Evolutionary conservation across 2,888 invertebrate genomes (phyloP).

Genomic region (Hermodice carunculata): DNA sequence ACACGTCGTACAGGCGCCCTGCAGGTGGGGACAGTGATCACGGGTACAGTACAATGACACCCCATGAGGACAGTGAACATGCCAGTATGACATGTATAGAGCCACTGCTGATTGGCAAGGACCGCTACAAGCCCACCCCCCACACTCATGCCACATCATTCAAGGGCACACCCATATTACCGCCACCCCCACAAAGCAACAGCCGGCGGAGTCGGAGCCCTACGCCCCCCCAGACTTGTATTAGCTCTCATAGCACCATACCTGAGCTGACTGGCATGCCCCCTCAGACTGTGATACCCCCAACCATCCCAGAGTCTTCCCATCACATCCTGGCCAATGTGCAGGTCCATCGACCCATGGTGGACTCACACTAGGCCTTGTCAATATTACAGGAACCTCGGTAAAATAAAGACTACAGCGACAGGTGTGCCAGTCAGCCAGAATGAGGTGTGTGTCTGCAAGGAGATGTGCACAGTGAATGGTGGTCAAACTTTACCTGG

Average conservation of each 20-base stretch:
- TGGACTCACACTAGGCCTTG: slow-evolving; percentile 73
- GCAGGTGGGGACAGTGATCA: slow-evolving; percentile 87
- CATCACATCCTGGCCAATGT: slow-evolving; percentile 85
- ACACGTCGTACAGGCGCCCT: slow-evolving; percentile 81
- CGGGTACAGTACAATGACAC: slow-evolving; percentile 76
- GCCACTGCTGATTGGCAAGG: slow-evolving; percentile 63
- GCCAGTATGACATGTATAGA: slow-evolving; percentile 67
- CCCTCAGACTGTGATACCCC: background rate
- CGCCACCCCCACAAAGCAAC: slow-evolving; percentile 59
- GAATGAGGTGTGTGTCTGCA: no score
- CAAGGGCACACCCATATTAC: slow-evolving; percentile 46
- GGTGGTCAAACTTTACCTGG: no score
- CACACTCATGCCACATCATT: slow-evolving; percentile 40
- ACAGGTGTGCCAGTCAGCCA: no score
- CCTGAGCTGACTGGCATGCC: background rate
- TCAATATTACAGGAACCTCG: background rate
- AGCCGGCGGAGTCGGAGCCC: slow-evolving; percentile 64
- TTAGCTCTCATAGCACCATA: slow-evolving; percentile 11
- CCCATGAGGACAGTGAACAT: slow-evolving; percentile 66
- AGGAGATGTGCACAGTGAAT: no score
- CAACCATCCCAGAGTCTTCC: slow-evolving; percentile 67
- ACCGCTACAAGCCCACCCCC: slow-evolving; percentile 61
- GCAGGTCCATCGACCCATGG: slow-evolving; percentile 93
- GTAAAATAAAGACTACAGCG: no score
- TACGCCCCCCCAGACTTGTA: slow-evolving; percentile 60